Conservation (phyloP, 2,113 vertebrate genomes). For the Dipodomys merriami region DNA sequence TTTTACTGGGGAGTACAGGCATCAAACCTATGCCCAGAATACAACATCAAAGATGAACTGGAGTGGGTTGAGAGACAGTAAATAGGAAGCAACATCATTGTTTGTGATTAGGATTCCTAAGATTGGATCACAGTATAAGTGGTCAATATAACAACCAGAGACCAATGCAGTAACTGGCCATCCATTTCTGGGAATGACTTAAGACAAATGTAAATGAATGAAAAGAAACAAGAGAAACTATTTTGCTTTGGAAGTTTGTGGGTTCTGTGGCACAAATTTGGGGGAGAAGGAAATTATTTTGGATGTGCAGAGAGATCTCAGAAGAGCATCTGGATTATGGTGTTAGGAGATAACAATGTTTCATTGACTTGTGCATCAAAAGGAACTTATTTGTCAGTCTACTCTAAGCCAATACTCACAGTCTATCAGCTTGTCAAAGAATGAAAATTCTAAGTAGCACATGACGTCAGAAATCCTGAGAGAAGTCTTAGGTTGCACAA, state of each 20-base stretch:
- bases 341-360: conserved; percentile 2
- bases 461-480: neutral
- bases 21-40: neutral
- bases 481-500: neutral
- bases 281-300: neutral
- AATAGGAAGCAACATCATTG: neutral
- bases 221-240: neutral
- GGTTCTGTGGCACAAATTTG: conserved; percentile 1
- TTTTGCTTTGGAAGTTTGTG: conserved; percentile 14
- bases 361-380: conserved; percentile 20
- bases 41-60: neutral
- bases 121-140: neutral
- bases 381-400: neutral
- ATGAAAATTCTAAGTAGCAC: neutral
- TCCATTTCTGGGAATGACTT: neutral
- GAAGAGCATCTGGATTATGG: neutral
- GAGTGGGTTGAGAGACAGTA: neutral
- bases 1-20: neutral
- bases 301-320: neutral
- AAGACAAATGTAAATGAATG: neutral
- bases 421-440: conserved; percentile 26
- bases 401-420: neutral
- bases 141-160: neutral
- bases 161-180: neutral
- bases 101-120: neutral